Percentiles rank a stretch among this genome's conserved stretches.
phyloP scores from a whole-genome alignment of 2,888 invertebrate species.

The Anthrax anthrax region DNA sequence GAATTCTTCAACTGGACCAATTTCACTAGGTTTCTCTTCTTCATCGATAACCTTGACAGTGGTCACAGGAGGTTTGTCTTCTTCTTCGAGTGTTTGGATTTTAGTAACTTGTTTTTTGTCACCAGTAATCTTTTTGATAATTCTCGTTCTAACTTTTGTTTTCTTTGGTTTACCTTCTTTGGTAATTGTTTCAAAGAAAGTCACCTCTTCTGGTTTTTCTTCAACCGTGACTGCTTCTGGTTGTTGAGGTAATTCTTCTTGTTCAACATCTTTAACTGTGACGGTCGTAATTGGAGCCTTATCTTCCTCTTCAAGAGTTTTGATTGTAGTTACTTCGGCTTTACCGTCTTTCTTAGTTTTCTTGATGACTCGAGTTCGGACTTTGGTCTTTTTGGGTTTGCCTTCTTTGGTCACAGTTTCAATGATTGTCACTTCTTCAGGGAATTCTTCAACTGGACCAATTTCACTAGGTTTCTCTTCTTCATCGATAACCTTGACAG shows the following conservation, averaged over 20 bases:
- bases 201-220: slow-evolving; percentile 13
- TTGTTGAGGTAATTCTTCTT: slow-evolving; percentile 7
- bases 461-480: slow-evolving; percentile 7
- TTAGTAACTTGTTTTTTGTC: slow-evolving; percentile 28
- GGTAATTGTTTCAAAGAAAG: slow-evolving; percentile 10
- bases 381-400: slow-evolving; percentile 22
- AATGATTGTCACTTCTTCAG: slow-evolving; percentile 26
- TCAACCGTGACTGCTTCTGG: slow-evolving; percentile 7
- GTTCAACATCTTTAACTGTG: slow-evolving; percentile 21
- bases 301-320: slow-evolving; percentile 22
- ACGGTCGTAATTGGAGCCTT: slow-evolving; percentile 24
- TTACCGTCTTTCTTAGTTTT: slow-evolving; percentile 21
- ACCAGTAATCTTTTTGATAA: slow-evolving; percentile 26
- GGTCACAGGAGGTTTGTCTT: slow-evolving; percentile 23
- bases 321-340: slow-evolving; percentile 27
- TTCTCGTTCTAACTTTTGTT: slow-evolving; percentile 21
- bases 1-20: slow-evolving; percentile 21
- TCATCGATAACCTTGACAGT: slow-evolving; percentile 16
- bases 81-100: slow-evolving; percentile 30
- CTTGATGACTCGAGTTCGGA: slow-evolving; percentile 25
- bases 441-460: slow-evolving; percentile 12
- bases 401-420: slow-evolving; percentile 30
- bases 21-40: slow-evolving; percentile 15
- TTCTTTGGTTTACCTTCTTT: slow-evolving; percentile 20
- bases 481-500: slow-evolving; percentile 21